These are phyloP conservation scores for Gavia stellata DNA, from an alignment of 2,113 vertebrate species.

Conservation along the genomic window DNA sequence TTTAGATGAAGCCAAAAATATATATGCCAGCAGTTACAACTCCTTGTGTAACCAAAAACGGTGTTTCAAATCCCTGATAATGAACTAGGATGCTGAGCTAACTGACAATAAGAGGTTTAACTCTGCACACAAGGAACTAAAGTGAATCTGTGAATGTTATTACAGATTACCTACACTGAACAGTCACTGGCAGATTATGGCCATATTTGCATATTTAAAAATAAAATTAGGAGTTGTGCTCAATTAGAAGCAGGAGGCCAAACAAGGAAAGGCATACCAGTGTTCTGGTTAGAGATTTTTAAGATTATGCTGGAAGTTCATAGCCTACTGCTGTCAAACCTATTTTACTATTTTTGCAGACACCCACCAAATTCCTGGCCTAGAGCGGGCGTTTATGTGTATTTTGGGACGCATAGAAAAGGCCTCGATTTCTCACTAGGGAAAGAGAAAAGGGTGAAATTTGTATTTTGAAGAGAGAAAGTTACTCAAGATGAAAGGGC, in stretches of 20 bases:
- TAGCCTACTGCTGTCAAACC: not conserved
- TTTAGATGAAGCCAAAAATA: not conserved
- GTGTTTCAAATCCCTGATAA: conserved; percentile 41
- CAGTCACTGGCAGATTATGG: conserved; percentile 21
- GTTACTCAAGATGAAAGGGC: not conserved
- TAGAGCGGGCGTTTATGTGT: not conserved
- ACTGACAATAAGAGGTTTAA: conserved; percentile 62
- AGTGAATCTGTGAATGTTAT: conserved; percentile 35
- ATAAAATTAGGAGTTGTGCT: not conserved
- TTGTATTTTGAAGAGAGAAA: not conserved
- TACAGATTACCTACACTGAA: conserved; percentile 34
- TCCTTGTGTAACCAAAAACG: conserved; percentile 5
- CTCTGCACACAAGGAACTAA: conserved; percentile 22
- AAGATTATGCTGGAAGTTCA: not conserved
- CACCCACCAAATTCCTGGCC: not conserved
- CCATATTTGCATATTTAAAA: conserved; percentile 41
- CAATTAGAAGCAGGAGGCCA: not conserved
- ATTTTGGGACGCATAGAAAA: not conserved
- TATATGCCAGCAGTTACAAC: not conserved
- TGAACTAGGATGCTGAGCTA: conserved; percentile 26
- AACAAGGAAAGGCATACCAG: not conserved
- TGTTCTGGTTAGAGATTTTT: not conserved
- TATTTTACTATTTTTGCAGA: not conserved
- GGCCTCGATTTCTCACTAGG: not conserved
- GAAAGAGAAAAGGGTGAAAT: not conserved